Conservation (phyloP, 2,113 vertebrate genomes). For the Budorcas taxicolor region DNA sequence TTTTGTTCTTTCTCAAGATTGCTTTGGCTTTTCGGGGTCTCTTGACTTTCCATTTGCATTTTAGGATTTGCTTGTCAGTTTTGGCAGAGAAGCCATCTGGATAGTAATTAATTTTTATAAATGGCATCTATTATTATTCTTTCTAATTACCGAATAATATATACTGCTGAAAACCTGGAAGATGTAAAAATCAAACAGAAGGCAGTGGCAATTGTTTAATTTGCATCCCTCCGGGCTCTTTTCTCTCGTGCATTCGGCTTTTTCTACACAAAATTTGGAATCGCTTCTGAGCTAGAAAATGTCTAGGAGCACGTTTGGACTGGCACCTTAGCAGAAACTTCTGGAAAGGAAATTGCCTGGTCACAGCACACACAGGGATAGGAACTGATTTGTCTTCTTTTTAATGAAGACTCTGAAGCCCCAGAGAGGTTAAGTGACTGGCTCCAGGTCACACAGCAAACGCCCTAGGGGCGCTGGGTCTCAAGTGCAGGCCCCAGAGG, state of each 20-base stretch:
- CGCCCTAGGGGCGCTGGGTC: no score
- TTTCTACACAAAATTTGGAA: not conserved
- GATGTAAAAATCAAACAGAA: not conserved
- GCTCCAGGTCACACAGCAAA: not conserved
- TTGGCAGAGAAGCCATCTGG: not conserved
- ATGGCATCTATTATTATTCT: not conserved
- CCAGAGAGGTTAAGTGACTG: not conserved
- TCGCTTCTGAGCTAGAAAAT: not conserved
- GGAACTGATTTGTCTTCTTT: no score
- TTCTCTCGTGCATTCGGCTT: not conserved
- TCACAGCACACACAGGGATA: not conserved
- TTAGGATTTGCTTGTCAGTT: not conserved
- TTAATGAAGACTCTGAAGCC: not conserved
- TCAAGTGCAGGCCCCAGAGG: fast-evolving
- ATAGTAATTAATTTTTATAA: not conserved
- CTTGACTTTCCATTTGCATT: not conserved
- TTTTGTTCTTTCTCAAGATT: not conserved
- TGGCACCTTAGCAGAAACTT: not conserved
- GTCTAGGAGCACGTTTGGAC: not conserved
- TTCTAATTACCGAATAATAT: not conserved
- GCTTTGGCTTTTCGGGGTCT: not conserved
- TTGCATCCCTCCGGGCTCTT: not conserved
- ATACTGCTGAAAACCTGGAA: not conserved
- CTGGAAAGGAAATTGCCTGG: not conserved
- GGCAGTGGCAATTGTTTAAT: not conserved